Conservation (phyloP, 2,888 invertebrate species). For the Mamestra brassicae region DNA sequence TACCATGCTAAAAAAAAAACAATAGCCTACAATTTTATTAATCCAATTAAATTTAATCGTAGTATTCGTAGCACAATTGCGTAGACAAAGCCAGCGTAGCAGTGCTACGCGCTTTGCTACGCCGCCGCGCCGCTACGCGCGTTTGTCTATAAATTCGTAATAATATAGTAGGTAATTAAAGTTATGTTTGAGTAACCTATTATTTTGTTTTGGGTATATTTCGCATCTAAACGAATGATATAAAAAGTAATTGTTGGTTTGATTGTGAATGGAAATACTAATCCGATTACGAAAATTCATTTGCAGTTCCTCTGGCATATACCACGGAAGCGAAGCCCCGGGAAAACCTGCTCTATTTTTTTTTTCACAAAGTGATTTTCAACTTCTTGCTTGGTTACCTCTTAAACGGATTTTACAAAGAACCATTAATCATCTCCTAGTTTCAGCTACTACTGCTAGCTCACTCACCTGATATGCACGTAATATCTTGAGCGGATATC, state of each 20-base stretch:
- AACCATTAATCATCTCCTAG: slow-evolving; percentile 11
- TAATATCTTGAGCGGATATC: slow-evolving; percentile 17
- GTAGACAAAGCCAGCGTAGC: slow-evolving; percentile 31
- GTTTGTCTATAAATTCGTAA: neutral
- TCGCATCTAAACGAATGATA: no score
- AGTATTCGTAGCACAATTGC: slow-evolving; percentile 22
- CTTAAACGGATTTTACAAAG: neutral
- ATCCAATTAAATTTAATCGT: neutral
- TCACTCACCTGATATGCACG: neutral
- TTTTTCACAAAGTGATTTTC: neutral
- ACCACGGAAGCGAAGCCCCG: neutral
- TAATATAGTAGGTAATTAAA: no score
- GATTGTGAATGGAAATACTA: no score
- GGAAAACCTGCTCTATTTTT: no score
- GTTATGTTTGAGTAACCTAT: no score
- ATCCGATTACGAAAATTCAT: no score
- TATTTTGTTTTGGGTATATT: no score
- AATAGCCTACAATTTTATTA: neutral
- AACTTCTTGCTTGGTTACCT: neutral
- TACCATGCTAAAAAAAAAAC: neutral
- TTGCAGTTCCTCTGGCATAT: no score
- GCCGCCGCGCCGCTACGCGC: slow-evolving; percentile 35
- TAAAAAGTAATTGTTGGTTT: no score
- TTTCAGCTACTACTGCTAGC: neutral
- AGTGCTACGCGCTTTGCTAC: slow-evolving; percentile 43